Percentiles rank a stretch among this genome's conserved stretches.
phyloP scores from a whole-genome alignment of 1,140 invertebrate genomes.

The Megathymus violae region DNA sequence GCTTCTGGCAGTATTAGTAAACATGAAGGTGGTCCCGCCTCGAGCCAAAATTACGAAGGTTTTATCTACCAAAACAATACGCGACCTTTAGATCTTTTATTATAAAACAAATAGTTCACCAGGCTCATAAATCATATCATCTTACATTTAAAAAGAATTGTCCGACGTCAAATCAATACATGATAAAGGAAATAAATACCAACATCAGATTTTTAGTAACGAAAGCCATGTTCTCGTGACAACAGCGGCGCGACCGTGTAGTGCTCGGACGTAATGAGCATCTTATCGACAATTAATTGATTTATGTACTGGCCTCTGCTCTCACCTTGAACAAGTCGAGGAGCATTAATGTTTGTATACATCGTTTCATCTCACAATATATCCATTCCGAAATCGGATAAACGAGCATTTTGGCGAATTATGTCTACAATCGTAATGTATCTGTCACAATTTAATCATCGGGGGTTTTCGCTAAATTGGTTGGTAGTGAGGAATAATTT shows the following conservation, averaged over 20 bases:
- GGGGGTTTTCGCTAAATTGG: no score
- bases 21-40: no score
- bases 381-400: no score
- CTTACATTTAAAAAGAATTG: slow-evolving; percentile 14
- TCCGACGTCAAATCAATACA: slow-evolving; percentile 1
- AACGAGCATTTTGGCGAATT: no score
- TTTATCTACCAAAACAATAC: not conserved
- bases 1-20: no score
- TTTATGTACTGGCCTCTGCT: slow-evolving; percentile 1
- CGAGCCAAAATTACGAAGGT: no score
- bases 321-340: no score
- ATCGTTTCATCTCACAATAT: no score
- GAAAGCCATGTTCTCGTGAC: slow-evolving; percentile 6
- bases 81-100: not conserved
- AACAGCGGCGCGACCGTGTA: slow-evolving; percentile 4
- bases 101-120: not conserved
- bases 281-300: slow-evolving; percentile 20
- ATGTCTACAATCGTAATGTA: no score
- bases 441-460: no score
- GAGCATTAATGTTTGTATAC: no score
- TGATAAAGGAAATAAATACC: slow-evolving; percentile 26
- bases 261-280: slow-evolving; percentile 5
- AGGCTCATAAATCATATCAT: not conserved
- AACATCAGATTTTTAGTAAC: not conserved
- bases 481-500: no score